Evolutionary conservation across 2,888 invertebrate species (phyloP), one percentile per base, ranked within the genome.

Genomic region (Lamellibrachia satsuma): DNA sequence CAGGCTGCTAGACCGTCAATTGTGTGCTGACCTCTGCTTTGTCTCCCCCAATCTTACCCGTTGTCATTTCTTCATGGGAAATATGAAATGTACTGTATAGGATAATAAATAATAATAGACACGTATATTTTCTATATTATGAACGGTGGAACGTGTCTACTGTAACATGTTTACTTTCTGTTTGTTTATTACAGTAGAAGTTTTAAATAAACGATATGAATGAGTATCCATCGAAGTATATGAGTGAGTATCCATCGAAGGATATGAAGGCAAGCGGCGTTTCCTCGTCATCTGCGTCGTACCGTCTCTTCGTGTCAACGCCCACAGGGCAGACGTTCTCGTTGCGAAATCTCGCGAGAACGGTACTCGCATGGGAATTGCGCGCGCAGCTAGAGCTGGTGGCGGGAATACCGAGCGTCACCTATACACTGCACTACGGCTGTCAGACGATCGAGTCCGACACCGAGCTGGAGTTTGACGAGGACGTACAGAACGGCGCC

Each of bases 271-370:
- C 75, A 75, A 6, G 75, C 4, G 75, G 75, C 22, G 75, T n/a
- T 6, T 15, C 75, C 22, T 11, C 75, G 75, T n/a, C 75, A 15
- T 22, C 75, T 22, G 75, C 22, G 22, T 4, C 75, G 75, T 15
- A 75, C 52, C 60, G 51, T 52, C 93, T 93, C 52, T 93, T 93
- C 75, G 92, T 93, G 60, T 11, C 52, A 27, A 75, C 92, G 9
- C 93, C 93, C n/a, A 91, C 52, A 7, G 52, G 51, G 52, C 60
- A 60, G 91, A 92, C 92, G 9, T n/a, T 93, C 51, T 75, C 91
- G 39, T 60, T 92, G 27, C 60, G 92, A 6, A 22, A 92, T 52
- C 92, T 93, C 27, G n/a, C 90, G n/a, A 92, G 57, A 55, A 15
- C 15, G 39, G 91, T 93, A 52, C 27, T 91, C 6, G 92, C 91